Conservation (phyloP, 2,113 vertebrate genomes). For the Helogale parvula region DNA sequence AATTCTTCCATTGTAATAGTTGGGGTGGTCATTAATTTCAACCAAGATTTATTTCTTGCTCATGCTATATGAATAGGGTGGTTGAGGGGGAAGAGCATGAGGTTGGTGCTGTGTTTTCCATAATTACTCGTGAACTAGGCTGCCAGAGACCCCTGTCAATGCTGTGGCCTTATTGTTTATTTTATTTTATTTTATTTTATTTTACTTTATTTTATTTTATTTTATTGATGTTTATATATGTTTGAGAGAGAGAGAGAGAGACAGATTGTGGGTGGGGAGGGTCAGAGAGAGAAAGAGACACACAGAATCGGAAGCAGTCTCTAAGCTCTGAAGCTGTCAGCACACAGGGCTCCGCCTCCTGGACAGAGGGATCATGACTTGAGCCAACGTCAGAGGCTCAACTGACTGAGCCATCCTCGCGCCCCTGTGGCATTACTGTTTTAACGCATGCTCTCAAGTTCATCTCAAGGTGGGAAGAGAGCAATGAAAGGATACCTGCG, state of each 20-base stretch:
- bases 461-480: neutral
- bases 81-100: fast-evolving
- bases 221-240: no score
- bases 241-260: no score
- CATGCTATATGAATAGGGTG: neutral
- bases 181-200: no score
- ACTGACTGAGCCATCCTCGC: no score
- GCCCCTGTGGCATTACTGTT: fast-evolving
- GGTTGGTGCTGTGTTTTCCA: neutral
- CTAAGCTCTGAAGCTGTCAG: no score
- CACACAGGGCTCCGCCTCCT: no score
- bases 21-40: neutral
- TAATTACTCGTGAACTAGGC: neutral
- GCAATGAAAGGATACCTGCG: fast-evolving
- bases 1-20: neutral
- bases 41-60: neutral
- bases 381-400: no score
- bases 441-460: neutral
- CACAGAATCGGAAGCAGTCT: no score
- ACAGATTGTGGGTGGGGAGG: no score
- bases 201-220: no score
- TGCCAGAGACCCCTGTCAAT: neutral
- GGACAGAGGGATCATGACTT: no score
- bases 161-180: fast-evolving
- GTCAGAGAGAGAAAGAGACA: no score